phyloP scores from a whole-genome alignment of 1,140 invertebrate genomes.

The Lucilia sericata region DNA sequence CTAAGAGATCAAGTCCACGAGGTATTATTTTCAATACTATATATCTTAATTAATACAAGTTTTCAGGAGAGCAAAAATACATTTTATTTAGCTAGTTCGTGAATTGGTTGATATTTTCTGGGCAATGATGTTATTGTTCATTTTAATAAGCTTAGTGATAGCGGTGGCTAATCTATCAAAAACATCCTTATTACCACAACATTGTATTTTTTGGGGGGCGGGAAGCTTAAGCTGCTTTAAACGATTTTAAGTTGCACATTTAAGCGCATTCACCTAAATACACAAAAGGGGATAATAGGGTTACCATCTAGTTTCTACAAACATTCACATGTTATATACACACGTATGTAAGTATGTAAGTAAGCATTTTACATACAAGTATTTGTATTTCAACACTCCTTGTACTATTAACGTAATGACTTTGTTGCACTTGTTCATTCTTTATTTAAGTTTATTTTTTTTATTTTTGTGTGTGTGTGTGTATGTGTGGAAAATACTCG shows the following conservation, averaged over 20 bases:
- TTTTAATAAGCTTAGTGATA: no score
- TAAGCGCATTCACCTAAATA: constrained; percentile 8
- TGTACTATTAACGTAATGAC: not conserved
- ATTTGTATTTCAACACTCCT: constrained; percentile 5
- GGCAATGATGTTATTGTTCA: no score
- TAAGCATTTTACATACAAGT: not conserved
- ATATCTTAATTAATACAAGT: no score
- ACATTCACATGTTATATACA: not conserved
- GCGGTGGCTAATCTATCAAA: not conserved
- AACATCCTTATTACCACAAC: not conserved
- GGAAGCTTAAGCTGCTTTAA: not conserved
- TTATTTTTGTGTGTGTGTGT: no score
- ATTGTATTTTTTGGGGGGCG: not conserved
- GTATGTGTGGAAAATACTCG: no score
- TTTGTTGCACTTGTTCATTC: not conserved
- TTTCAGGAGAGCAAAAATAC: no score
- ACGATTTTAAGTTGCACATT: constrained; percentile 34
- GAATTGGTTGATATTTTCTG: no score
- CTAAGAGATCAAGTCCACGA: no score
- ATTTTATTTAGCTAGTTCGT: no score
- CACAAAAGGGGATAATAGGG: constrained; percentile 22
- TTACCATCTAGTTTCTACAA: not conserved
- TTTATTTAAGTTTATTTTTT: no score
- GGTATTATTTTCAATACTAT: no score
- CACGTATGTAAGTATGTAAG: not conserved